Evolutionary conservation across 2,113 vertebrate species (phyloP).

Genomic region (Elaphurus davidianus): DNA sequence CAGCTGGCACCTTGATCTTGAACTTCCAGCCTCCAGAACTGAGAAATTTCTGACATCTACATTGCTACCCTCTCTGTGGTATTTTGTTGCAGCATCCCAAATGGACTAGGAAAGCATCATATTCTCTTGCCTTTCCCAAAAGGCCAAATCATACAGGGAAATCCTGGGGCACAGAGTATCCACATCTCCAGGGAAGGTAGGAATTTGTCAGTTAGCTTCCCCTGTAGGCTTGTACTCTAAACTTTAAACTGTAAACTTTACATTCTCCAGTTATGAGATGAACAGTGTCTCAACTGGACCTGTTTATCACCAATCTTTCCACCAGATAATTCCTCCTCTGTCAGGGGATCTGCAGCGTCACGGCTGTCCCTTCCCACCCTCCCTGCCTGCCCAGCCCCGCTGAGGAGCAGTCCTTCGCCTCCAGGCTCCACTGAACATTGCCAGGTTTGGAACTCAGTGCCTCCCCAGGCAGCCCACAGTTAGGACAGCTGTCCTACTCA

Average conservation of each 20-base stretch:
- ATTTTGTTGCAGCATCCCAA: not conserved
- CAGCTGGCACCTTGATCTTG: too few relatives aligned
- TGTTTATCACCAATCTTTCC: not conserved
- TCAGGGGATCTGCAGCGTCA: fast-evolving
- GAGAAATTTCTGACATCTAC: not conserved
- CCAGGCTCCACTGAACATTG: not conserved
- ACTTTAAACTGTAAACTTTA: not conserved
- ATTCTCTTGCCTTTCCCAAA: not conserved
- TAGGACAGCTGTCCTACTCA: not conserved
- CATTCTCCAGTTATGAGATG: not conserved
- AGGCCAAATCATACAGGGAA: not conserved
- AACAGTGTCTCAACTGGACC: not conserved
- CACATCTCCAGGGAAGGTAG: not conserved
- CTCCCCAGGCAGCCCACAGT: too few relatives aligned
- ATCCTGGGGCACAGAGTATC: not conserved
- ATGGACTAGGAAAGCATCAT: not conserved
- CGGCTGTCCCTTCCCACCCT: not conserved
- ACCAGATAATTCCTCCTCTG: not conserved
- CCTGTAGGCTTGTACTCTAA: not conserved
- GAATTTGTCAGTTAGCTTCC: not conserved
- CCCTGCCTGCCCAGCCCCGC: too few relatives aligned
- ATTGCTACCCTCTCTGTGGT: not conserved
- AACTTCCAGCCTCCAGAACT: not conserved
- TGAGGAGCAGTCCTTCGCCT: not conserved
- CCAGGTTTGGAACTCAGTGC: not conserved